These are phyloP conservation scores for Malacoctenus gilli DNA, from an alignment of 2,797 vertebrate genomes.

Conservation along the genomic window DNA sequence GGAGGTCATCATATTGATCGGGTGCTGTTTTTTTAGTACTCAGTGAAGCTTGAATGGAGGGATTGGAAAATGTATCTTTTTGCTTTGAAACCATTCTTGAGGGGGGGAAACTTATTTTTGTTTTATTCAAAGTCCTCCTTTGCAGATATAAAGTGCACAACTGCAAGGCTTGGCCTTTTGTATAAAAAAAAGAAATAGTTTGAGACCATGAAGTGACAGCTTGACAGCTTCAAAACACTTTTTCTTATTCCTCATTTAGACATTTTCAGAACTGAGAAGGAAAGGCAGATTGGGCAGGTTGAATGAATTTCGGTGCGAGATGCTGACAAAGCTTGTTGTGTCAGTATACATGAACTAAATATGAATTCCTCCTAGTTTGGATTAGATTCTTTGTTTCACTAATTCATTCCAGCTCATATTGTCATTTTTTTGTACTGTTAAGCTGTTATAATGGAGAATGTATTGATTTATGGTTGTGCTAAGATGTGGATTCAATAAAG, in stretches of 20 bases:
- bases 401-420: constrained; percentile 2
- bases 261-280: no score
- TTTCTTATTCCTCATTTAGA: no score
- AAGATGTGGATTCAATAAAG: no score
- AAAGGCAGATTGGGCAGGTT: no score
- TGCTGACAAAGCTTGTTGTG: background rate
- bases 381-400: background rate
- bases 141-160: constrained; percentile 16
- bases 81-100: constrained; percentile 48
- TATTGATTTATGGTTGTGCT: no score
- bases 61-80: constrained; percentile 56
- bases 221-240: background rate
- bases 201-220: background rate
- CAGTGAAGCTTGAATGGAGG: constrained; percentile 59
- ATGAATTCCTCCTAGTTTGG: no score
- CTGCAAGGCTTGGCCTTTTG: constrained; percentile 6
- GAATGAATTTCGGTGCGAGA: no score
- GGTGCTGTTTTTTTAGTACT: constrained; percentile 49
- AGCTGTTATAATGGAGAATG: background rate
- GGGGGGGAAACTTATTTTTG: constrained; percentile 37
- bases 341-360: no score
- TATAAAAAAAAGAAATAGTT: background rate
- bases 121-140: constrained; percentile 31
- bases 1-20: constrained; percentile 63
- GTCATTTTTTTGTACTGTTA: background rate